phyloP scores from a whole-genome alignment of 2,113 vertebrate genomes.

The Lampris incognitus region DNA sequence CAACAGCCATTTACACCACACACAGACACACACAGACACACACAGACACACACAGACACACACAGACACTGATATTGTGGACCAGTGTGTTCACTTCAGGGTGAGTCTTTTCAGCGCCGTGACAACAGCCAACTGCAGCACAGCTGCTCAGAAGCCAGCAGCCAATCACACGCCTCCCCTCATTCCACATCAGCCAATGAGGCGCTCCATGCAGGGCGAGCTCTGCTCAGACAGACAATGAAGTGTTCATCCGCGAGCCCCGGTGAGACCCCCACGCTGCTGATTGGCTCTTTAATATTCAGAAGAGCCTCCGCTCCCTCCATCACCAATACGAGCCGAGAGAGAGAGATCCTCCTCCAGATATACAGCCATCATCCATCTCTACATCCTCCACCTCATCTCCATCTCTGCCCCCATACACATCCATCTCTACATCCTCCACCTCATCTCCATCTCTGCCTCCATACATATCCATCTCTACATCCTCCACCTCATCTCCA shows the following conservation, averaged over 20 bases:
- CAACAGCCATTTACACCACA: not conserved
- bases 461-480: too few relatives aligned
- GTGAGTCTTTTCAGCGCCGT: conserved; percentile 52
- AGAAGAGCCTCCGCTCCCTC: conserved; percentile 24
- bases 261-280: conserved; percentile 43
- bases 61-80: not conserved
- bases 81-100: not conserved
- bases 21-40: not conserved
- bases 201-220: not conserved
- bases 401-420: too few relatives aligned
- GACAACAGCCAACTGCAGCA: conserved; percentile 64
- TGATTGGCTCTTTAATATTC: conserved; percentile 22
- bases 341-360: not conserved
- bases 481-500: too few relatives aligned
- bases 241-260: conserved; percentile 57
- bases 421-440: too few relatives aligned
- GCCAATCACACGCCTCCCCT: conserved; percentile 52
- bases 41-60: not conserved
- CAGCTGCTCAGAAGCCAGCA: conserved; percentile 6
- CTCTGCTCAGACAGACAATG: conserved; percentile 32
- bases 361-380: too few relatives aligned
- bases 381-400: too few relatives aligned
- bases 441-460: too few relatives aligned
- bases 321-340: not conserved
- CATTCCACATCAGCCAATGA: conserved; percentile 54